phyloP scores from a whole-genome alignment of 2,888 invertebrate genomes.

The Pandemis cinnamomeana region DNA sequence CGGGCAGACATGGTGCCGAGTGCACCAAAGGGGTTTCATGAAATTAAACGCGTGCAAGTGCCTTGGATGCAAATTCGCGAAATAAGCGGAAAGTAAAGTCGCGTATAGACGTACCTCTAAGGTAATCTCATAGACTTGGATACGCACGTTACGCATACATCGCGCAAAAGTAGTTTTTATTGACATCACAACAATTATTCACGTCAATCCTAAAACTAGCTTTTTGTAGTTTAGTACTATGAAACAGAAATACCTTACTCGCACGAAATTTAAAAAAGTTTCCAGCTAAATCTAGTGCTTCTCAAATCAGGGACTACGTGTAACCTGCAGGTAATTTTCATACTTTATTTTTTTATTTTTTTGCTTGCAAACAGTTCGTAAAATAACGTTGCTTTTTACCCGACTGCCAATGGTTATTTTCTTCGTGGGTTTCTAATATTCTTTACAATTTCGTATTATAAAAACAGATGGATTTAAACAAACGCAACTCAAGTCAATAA shows the following conservation, averaged over 20 bases:
- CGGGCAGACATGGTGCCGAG: slow-evolving; percentile 35
- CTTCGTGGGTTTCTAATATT: too few relatives aligned
- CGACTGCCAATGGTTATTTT: too few relatives aligned
- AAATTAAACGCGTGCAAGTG: slow-evolving; percentile 43
- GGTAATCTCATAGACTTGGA: slow-evolving; percentile 42
- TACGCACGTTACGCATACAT: neutral
- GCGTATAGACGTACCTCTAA: slow-evolving; percentile 48
- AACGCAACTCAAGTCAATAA: too few relatives aligned
- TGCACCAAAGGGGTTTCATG: slow-evolving; percentile 40
- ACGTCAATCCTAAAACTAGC: neutral
- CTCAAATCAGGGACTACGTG: too few relatives aligned
- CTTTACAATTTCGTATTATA: too few relatives aligned
- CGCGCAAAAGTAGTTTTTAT: neutral
- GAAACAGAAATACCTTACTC: neutral
- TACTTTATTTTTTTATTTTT: too few relatives aligned
- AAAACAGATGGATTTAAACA: too few relatives aligned
- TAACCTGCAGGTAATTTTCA: too few relatives aligned
- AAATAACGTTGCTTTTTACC: too few relatives aligned
- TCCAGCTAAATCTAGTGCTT: too few relatives aligned
- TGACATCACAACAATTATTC: neutral
- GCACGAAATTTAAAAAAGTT: too few relatives aligned
- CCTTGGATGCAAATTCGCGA: slow-evolving; percentile 58
- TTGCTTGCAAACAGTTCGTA: too few relatives aligned
- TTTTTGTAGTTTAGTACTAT: neutral
- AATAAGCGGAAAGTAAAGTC: slow-evolving; percentile 52